phyloP scores from a whole-genome alignment of 2,797 vertebrate genomes.

The Cyprinella venusta region DNA sequence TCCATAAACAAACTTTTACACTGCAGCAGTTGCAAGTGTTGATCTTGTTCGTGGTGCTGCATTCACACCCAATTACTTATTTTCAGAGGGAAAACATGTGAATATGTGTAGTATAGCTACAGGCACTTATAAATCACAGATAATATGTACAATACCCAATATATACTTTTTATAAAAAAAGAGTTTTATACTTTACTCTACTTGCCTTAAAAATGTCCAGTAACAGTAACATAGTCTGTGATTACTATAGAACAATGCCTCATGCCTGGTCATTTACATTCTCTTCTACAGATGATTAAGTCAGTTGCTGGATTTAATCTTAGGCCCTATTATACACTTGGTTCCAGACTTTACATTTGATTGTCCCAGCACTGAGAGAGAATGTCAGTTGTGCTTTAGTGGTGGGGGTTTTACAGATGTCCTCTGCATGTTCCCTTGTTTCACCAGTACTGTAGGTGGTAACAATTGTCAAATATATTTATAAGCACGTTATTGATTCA shows the following conservation, averaged over 20 bases:
- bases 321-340: background rate
- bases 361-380: background rate
- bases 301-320: background rate
- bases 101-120: slow-evolving; percentile 1
- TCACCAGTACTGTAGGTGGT: background rate
- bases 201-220: background rate
- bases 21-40: slow-evolving; percentile 24
- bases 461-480: background rate
- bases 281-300: background rate
- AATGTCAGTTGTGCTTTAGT: background rate
- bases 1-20: slow-evolving; percentile 51
- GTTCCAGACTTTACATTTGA: background rate
- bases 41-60: slow-evolving; percentile 23
- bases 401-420: background rate
- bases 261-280: background rate
- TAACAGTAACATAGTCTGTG: background rate
- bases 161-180: too few species aligned
- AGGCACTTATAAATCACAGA: slow-evolving; percentile 25
- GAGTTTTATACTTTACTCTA: background rate
- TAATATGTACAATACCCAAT: slow-evolving; percentile 19
- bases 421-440: background rate
- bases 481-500: background rate
- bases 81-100: slow-evolving; percentile 15
- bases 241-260: background rate
- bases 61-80: slow-evolving; percentile 24